Conservation (phyloP, 2,797 vertebrate species). For the Sternotherus odoratus region DNA sequence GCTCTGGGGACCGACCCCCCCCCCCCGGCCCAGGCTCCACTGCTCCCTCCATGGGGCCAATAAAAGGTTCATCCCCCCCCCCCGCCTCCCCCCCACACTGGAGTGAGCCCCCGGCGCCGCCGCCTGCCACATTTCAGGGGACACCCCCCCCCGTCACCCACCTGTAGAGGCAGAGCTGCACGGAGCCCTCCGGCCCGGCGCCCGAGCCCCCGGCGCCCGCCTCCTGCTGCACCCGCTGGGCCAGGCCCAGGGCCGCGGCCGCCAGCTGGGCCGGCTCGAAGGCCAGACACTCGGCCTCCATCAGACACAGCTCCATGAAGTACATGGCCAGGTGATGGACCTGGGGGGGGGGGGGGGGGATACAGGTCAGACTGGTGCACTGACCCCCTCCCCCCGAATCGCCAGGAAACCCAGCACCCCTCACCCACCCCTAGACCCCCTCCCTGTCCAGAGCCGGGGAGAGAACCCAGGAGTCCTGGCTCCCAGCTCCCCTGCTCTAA, state of each 20-base stretch:
- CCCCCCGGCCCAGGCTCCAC: neutral
- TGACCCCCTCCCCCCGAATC: accelerated
- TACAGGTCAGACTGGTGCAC: neutral
- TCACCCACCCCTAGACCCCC: no score
- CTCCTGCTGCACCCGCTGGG: conserved; percentile 81
- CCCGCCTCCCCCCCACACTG: no score
- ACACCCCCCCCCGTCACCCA: conserved; percentile 64
- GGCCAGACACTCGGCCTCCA: conserved; percentile 84
- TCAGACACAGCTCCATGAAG: conserved; percentile 88
- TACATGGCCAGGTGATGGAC: conserved; percentile 86
- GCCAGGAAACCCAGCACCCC: neutral
- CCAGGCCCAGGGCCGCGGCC: conserved; percentile 85
- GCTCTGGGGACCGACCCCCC: neutral
- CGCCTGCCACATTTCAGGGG: no score
- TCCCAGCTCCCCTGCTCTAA: no score
- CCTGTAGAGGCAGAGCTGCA: conserved; percentile 32
- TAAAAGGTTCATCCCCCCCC: no score
- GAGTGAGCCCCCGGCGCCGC: no score
- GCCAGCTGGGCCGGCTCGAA: conserved; percentile 86
- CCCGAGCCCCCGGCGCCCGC: conserved; percentile 65
- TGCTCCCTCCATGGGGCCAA: no score
- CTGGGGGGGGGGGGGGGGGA: conserved; percentile 75
- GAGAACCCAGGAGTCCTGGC: no score
- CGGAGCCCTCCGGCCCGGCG: neutral
- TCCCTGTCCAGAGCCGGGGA: no score